A percentile compares a stretch with the other conserved stretches of the same genome.
phyloP scores from a whole-genome alignment of 2,888 invertebrate genomes.

The Drosophila trichaetosa region DNA sequence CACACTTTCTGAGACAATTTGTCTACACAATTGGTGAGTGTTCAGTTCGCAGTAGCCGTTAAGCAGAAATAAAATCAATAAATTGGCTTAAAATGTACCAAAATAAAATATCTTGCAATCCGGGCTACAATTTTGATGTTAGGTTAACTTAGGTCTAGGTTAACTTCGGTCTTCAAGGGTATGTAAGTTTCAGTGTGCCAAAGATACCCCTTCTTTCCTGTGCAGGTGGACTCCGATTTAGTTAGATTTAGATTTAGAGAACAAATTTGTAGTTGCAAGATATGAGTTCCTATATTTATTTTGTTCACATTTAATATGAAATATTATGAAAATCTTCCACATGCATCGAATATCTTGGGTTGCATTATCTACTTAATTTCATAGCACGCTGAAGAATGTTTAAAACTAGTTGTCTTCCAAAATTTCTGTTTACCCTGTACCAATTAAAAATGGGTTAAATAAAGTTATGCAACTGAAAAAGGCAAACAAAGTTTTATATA shows the following conservation, averaged over 20 bases:
- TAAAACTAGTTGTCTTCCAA: not conserved
- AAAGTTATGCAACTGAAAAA: not conserved
- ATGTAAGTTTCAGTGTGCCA: no score
- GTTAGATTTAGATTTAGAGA: no score
- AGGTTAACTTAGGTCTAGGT: no score
- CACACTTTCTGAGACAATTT: not conserved
- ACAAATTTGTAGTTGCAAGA: not conserved
- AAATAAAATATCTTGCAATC: no score
- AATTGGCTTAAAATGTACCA: no score
- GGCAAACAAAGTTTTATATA: no score
- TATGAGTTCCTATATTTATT: fast-evolving
- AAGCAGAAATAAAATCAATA: not conserved
- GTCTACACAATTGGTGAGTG: no score
- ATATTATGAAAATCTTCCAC: not conserved
- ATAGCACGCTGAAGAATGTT: not conserved
- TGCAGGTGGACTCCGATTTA: not conserved
- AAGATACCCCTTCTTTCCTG: not conserved
- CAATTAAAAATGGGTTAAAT: not conserved
- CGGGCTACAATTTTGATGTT: fast-evolving
- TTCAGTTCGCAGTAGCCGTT: not conserved
- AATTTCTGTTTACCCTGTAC: not conserved
- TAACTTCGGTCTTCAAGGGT: no score
- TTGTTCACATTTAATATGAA: not conserved
- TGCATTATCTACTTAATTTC: not conserved
- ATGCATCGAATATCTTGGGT: not conserved